Evolutionary conservation across 2,113 vertebrate genomes (phyloP), one percentile per base, ranked within the genome.

Genomic region (Apus apus): DNA sequence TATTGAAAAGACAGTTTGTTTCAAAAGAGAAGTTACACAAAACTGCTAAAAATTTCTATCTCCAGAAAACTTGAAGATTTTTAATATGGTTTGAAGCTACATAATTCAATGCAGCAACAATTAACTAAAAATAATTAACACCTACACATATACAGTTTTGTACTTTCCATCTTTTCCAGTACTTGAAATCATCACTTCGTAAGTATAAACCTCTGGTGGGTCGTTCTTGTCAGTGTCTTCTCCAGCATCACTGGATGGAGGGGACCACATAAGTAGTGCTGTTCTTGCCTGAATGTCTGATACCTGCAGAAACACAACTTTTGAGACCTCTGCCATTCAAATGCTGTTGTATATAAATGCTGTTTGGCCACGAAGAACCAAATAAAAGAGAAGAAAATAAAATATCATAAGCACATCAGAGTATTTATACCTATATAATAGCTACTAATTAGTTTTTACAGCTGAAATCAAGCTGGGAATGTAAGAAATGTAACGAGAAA

Each of bases 81-180:
- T 71, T 32, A 36, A 88, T 16, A 26, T 68, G 23, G 10, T 48
- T 89, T 82, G 80, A 93, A 81, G 8, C 27, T 57, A 90, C 2
- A n/a, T 13, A 82, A 94, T 23, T 51, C 17, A 74, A 84, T 27
- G 53, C n/a, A 92, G 26, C n/a, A 86, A 7, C 32, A n/a, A 77
- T 43, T 67, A 72, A 66, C 56, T 48, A 79, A 79, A 93, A 61
- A 50, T 10, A 95, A 89, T 8, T 29, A 95, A 95, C 84, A 97
- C 98, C 84, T 97, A 99, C 99, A 97, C 91, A 96, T 99, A 99
- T 34, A 98, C 96, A 96, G 97, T 98, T 96, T 96, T 99, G 97
- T 98, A 99, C 91, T 99, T 99, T 53, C 98, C 99, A 87, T 99
- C 99, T 96, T 99, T 99, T 90, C 99, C 99, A 5, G 96, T 98